A percentile compares a stretch with the other conserved stretches of the same genome.
phyloP scores from a whole-genome alignment of 1,140 invertebrate genomes.

The Globodera rostochiensis region DNA sequence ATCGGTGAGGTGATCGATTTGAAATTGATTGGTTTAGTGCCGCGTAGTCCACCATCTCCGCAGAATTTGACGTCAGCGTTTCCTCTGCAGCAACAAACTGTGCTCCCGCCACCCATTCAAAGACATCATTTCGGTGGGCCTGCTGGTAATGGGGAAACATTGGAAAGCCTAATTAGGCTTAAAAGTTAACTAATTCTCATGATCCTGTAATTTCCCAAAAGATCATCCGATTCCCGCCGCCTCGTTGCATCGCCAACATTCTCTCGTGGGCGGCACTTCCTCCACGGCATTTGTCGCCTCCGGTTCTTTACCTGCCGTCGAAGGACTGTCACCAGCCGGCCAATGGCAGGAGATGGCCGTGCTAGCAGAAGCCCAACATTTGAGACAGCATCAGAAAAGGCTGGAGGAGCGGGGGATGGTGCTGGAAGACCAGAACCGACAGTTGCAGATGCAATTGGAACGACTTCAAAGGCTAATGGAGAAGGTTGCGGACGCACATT shows the following conservation, averaged over 20 bases:
- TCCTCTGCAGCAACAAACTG: slow-evolving; percentile 21
- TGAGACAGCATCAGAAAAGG: slow-evolving; percentile 58
- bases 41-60: not conserved
- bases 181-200: not conserved
- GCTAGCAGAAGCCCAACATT: slow-evolving; percentile 46
- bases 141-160: not conserved
- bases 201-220: not conserved
- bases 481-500: slow-evolving; percentile 31
- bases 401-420: slow-evolving; percentile 57
- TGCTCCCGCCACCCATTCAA: slow-evolving; percentile 25
- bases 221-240: slow-evolving; percentile 11
- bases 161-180: too few species aligned
- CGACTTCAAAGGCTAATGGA: slow-evolving; percentile 55
- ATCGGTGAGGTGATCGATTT: not conserved
- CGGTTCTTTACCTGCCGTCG: not conserved
- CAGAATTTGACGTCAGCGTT: slow-evolving; percentile 2
- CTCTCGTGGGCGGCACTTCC: not conserved
- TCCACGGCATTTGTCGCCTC: slow-evolving; percentile 5
- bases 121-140: slow-evolving; percentile 9
- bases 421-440: slow-evolving; percentile 63
- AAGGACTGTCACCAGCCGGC: slow-evolving; percentile 17
- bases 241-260: slow-evolving; percentile 28
- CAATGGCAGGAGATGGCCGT: slow-evolving; percentile 30
- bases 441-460: slow-evolving; percentile 58
- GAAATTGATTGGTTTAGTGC: not conserved